Percentiles rank a stretch among this genome's conserved stretches.
phyloP scores from a whole-genome alignment of 2,888 invertebrate genomes.

The Subacronicta megacephala region DNA sequence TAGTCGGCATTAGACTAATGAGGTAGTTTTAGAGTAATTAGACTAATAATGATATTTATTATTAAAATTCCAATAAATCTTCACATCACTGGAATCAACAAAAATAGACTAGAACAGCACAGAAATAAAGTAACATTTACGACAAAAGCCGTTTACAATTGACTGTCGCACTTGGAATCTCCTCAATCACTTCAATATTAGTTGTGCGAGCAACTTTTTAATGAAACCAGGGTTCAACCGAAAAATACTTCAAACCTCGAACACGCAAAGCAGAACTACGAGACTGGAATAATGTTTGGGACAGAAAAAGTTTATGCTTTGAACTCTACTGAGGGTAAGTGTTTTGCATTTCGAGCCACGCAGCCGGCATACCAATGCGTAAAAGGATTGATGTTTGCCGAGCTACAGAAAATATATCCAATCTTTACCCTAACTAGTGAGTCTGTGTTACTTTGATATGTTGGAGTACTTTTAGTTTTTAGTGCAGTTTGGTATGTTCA shows the following conservation, averaged over 20 bases:
- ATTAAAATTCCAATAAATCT: no score
- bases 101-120: slow-evolving; percentile 7
- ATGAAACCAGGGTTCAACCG: slow-evolving; percentile 82
- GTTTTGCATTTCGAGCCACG: slow-evolving; percentile 87
- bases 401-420: slow-evolving; percentile 66
- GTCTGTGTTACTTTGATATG: slow-evolving; percentile 52
- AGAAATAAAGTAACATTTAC: slow-evolving; percentile 34
- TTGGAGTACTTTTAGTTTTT: slow-evolving; percentile 36
- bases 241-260: slow-evolving; percentile 86
- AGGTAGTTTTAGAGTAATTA: no score
- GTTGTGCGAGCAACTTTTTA: slow-evolving; percentile 77
- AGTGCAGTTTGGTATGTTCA: neutral
- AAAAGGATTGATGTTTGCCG: slow-evolving; percentile 85
- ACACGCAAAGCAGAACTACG: slow-evolving; percentile 87
- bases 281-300: slow-evolving; percentile 87
- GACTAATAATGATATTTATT: no score
- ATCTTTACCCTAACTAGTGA: slow-evolving; percentile 63
- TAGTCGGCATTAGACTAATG: no score
- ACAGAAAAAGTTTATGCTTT: slow-evolving; percentile 88
- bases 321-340: slow-evolving; percentile 87
- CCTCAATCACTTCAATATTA: slow-evolving; percentile 81
- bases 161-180: slow-evolving; percentile 72
- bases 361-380: slow-evolving; percentile 85
- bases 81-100: neutral
- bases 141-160: slow-evolving; percentile 54